Base-by-base conservation (phyloP, 35 echinoderm and acorn worm genomes). In the Apostichopus japonicus region DNA sequence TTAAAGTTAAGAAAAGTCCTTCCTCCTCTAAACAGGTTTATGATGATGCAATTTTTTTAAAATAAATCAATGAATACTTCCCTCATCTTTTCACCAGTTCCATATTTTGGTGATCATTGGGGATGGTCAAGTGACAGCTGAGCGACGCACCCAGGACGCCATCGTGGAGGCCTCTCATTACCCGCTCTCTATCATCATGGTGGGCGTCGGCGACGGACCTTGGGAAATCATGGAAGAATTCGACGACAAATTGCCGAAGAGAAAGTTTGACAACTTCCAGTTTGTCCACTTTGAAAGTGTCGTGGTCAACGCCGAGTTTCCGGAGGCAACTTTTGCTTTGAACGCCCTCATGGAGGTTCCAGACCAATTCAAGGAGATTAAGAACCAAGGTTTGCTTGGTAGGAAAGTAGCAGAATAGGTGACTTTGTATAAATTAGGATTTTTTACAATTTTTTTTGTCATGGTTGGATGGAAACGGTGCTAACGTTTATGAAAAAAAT, bases 251-350 rank as follows among this genome's bases (percentile, higher is more conserved):
- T 56, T 99, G 5, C 97, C 97, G 0, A 76, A 90, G 77, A 80
- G 97, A 58, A 94, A 93, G 76, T 99, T 99, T 90, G 97, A 99
- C 78, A 99, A 99, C 27, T 99, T 99, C 83, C 97, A 99, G 78
- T 99, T 99, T 87, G 93, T 99, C 15, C 95, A 99, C 54, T 99
- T 95, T 76, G 92, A 96, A 21, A 78, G 93, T 52, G 88, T 95
- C 14, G 93, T 96, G 86, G n/a, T 54, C 6, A 67, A 63, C 4
- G 58, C 95, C 9, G 92, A 87, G 23, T 88, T 93, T 73, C 91
- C 88, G 3, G 97, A 99, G 83, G 57, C 97, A 11, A 65, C 93
- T 2, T 99, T 99, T 92, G 97, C 97, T 11, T 52, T 99, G 33
- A 90, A 93, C 27, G 95, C 97, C 23, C 88, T 99, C 1, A 99